phyloP scores from a whole-genome alignment of 2,113 vertebrate genomes.

The Hystrix brachyura region DNA sequence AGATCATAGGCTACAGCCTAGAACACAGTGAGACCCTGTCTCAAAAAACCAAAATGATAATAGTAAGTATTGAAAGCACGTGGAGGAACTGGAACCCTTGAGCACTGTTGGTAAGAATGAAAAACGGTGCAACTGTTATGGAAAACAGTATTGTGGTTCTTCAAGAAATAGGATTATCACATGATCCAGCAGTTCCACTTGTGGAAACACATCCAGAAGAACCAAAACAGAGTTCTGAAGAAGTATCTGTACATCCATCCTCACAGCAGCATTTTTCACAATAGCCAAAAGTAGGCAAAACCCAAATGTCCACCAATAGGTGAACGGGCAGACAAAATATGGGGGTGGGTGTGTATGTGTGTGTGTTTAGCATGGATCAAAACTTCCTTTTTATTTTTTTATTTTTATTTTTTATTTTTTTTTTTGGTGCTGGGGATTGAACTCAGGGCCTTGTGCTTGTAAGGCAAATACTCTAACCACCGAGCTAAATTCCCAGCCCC shows the following conservation, averaged over 20 bases:
- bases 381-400: neutral
- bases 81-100: neutral
- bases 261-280: neutral
- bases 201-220: neutral
- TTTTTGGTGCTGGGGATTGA: too few species aligned
- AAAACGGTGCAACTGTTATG: neutral
- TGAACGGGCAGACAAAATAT: neutral
- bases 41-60: neutral
- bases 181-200: neutral
- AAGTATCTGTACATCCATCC: neutral
- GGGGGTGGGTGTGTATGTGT: neutral
- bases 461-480: too few species aligned
- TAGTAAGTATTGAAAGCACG: neutral
- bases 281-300: neutral
- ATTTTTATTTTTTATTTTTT: too few species aligned
- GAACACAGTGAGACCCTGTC: neutral
- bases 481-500: too few species aligned
- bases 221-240: neutral
- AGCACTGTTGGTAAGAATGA: neutral
- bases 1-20: neutral
- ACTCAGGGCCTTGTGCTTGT: too few species aligned
- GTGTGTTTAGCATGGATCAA: neutral
- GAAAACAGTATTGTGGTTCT: neutral
- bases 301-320: neutral
- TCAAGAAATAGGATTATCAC: neutral